Evolutionary conservation across 2,113 vertebrate genomes (phyloP).

Genomic region (Nerophis lumbriciformis): DNA sequence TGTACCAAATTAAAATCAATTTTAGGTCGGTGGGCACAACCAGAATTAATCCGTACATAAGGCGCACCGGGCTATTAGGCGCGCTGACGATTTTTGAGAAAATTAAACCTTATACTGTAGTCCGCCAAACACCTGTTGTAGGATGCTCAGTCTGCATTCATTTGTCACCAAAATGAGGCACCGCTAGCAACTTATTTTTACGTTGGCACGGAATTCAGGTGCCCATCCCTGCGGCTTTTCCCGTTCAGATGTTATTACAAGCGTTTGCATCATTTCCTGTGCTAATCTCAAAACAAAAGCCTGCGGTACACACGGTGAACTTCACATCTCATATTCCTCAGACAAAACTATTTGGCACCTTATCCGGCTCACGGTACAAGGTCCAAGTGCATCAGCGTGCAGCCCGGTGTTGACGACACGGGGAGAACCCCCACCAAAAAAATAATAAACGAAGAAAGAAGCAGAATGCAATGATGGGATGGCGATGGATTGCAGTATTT

Average conservation of each 20-base stretch:
- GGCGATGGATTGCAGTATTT: slow-evolving; percentile 59
- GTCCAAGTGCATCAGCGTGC: slow-evolving; percentile 40
- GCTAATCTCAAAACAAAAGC: slow-evolving; percentile 47
- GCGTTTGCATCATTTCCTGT: slow-evolving; percentile 54
- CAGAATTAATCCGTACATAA: too few species aligned
- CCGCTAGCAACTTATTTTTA: too few species aligned
- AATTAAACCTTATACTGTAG: too few species aligned
- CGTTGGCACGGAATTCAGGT: too few species aligned
- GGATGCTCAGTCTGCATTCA: too few species aligned
- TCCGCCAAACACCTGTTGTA: too few species aligned
- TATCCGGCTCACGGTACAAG: slow-evolving; percentile 10
- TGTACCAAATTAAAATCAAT: too few species aligned
- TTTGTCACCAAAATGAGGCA: too few species aligned
- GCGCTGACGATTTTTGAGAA: too few species aligned
- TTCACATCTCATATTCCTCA: slow-evolving; percentile 24
- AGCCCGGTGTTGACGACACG: slow-evolving; percentile 18
- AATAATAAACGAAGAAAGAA: slow-evolving; percentile 20
- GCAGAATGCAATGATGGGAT: slow-evolving; percentile 62
- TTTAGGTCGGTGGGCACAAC: too few species aligned
- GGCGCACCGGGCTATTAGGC: too few species aligned
- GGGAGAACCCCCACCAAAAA: slow-evolving; percentile 17
- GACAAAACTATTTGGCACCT: slow-evolving; percentile 24
- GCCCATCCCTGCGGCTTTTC: slow-evolving; percentile 1
- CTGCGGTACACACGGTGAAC: slow-evolving; percentile 28
- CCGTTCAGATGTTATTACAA: slow-evolving; percentile 45